phyloP scores from a whole-genome alignment of 2,888 invertebrate species.

The Hypena proboscidalis region DNA sequence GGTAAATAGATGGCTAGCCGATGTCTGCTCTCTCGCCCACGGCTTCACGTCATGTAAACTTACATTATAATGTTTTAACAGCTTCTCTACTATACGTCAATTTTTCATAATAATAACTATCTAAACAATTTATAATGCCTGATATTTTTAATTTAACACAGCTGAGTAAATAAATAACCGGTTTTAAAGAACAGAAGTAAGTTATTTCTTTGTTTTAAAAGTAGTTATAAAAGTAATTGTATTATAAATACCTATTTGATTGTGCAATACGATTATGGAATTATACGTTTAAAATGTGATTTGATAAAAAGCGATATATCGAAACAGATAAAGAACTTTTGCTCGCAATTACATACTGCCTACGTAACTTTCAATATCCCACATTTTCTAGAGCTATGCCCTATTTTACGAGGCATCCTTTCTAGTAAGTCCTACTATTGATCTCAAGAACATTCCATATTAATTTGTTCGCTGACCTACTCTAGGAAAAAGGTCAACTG shows the following conservation, averaged over 20 bases:
- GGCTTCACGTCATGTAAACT: neutral
- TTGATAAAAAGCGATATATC: conserved; percentile 32
- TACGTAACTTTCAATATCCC: neutral
- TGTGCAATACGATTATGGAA: neutral
- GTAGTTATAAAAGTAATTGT: no score
- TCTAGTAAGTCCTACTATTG: neutral
- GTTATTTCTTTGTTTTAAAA: no score
- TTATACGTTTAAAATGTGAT: conserved; percentile 4
- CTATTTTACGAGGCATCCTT: no score
- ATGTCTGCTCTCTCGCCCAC: conserved; percentile 13
- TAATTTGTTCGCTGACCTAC: conserved; percentile 33
- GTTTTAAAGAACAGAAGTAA: no score
- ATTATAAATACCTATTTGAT: no score
- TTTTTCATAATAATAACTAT: no score
- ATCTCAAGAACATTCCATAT: conserved; percentile 17
- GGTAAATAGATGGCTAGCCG: conserved; percentile 15
- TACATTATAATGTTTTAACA: neutral
- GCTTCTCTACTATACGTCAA: no score
- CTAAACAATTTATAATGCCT: no score
- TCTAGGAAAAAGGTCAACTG: conserved; percentile 15
- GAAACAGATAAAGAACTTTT: conserved; percentile 24
- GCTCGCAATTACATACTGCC: neutral
- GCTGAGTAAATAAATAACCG: neutral
- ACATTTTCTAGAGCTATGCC: no score
- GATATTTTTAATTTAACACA: neutral